Evolutionary conservation across 1,140 invertebrate genomes (phyloP), one percentile per base, ranked within the genome.

Genomic region (Drosophila rufa): DNA sequence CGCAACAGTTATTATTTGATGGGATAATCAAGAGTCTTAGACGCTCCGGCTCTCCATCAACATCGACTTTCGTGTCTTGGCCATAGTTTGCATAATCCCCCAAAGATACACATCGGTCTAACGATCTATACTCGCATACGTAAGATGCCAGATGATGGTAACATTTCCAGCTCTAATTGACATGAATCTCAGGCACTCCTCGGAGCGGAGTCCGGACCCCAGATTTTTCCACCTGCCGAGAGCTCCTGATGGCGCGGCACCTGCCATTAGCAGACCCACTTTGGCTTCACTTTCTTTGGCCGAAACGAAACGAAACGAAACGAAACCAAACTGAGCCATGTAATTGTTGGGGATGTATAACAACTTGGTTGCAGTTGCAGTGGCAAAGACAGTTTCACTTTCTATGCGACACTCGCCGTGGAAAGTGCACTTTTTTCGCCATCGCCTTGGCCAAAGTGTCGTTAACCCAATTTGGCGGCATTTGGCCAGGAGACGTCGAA

Each of bases 381-480:
- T 60, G 62, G 53, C 82, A 79, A 80, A 56, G 62, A 47, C 82
- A 79, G 84, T 87, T 87, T 82, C 83, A 86, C 82, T 86, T 86
- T 86, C 82, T 82, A 86, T 73, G 83, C 64, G 40, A 89, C 84
- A 87, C 84, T 89, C 78, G 84, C 81, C 48, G 80, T 90, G 85
- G 70, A 89, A 89, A 89, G 85, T 89, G 62, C 62, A 66, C 62
- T 45, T 60, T 70, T 75, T 58, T 48, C 40, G 27, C 30, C 40
- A 47, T 67, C 55, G 50, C 53, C 75, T 79, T 89, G 84, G 67
- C 67, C 67, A 69, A 85, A 89, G 81, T 89, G 84, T 89, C 84
- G 84, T 89, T 89, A 89, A 89, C 84, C 84, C 84, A 89, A 89
- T 89, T 89, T 85, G 85, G 89, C 81, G 89, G 80, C 84, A 84